Percentiles rank a stretch among this genome's conserved stretches.
Evolutionary conservation across 2,888 invertebrate genomes (phyloP).

Genomic region (Cosmia trapezina): DNA sequence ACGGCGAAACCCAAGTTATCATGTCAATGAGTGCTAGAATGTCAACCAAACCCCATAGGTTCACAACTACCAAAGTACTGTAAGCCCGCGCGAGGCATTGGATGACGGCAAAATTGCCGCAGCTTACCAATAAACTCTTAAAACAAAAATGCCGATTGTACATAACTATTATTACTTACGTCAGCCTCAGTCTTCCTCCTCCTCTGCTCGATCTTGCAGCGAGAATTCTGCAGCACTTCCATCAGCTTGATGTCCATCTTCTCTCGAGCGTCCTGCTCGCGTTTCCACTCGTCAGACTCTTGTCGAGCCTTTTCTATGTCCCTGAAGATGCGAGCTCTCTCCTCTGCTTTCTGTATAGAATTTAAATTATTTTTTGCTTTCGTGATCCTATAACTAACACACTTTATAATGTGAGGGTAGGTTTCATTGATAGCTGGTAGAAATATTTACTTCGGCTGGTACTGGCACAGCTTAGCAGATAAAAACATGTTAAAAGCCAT

Average conservation of each 20-base stretch:
- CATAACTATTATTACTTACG: slow-evolving; percentile 64
- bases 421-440: not conserved
- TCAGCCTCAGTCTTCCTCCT: slow-evolving; percentile 77
- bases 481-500: not conserved
- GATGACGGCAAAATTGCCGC: too few relatives aligned
- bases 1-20: too few relatives aligned
- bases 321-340: slow-evolving; percentile 77
- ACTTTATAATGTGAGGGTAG: not conserved
- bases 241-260: slow-evolving; percentile 79
- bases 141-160: not conserved
- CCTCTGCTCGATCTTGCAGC: slow-evolving; percentile 69
- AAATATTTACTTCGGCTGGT: too few relatives aligned
- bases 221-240: slow-evolving; percentile 74
- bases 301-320: slow-evolving; percentile 76
- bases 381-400: not conserved
- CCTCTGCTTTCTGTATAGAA: slow-evolving; percentile 71
- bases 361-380: not conserved
- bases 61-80: too few relatives aligned
- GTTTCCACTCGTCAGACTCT: slow-evolving; percentile 68
- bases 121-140: too few relatives aligned
- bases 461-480: not conserved
- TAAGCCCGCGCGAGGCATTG: too few relatives aligned
- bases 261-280: slow-evolving; percentile 74
- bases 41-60: too few relatives aligned
- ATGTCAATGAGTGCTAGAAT: too few relatives aligned